These are phyloP conservation scores for Falco novaeseelandiae DNA, from an alignment of 2,797 vertebrate genomes.

Conservation along the genomic window DNA sequence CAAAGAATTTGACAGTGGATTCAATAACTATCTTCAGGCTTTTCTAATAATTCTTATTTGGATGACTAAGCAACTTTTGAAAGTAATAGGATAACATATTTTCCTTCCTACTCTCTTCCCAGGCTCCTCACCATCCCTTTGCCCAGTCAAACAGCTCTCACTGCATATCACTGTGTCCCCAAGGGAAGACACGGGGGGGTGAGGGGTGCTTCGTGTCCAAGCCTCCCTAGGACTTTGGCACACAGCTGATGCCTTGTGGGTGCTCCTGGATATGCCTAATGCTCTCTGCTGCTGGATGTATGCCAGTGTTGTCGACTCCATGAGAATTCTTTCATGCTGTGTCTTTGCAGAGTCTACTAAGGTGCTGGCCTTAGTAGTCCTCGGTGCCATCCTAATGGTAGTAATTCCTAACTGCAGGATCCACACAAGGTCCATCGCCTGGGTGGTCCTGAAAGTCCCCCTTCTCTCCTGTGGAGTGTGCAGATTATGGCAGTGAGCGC, in stretches of 20 bases:
- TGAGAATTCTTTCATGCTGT: neutral
- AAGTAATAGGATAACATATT: neutral
- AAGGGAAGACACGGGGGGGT: neutral
- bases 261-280: neutral
- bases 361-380: neutral
- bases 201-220: neutral
- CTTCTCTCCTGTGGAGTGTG: neutral
- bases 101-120: neutral
- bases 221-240: neutral
- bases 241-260: neutral
- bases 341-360: neutral
- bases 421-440: neutral
- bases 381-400: neutral
- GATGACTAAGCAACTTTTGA: neutral
- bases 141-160: neutral
- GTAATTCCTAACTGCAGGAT: neutral
- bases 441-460: neutral
- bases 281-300: neutral
- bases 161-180: rapidly evolving
- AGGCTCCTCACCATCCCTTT: neutral
- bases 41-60: neutral
- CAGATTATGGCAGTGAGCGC: neutral
- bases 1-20: neutral
- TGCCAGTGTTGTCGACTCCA: too few relatives aligned
- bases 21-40: neutral